These are phyloP conservation scores for Tragelaphus scriptus DNA, from an alignment of 2,113 vertebrate genomes.

Conservation along the genomic window DNA sequence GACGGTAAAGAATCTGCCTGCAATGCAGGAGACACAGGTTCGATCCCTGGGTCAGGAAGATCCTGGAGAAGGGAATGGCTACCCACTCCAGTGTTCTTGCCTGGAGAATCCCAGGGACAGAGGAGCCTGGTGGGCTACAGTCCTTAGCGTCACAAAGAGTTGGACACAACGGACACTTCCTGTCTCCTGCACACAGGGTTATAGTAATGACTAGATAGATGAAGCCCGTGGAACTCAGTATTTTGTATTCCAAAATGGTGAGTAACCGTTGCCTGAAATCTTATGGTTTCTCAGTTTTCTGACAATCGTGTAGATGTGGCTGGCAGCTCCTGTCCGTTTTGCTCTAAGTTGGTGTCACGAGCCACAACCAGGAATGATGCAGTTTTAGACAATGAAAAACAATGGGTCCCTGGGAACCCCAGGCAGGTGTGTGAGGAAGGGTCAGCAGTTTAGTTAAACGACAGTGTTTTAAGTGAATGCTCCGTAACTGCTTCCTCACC, in stretches of 20 bases:
- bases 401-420: too few species aligned
- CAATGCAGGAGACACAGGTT: background rate
- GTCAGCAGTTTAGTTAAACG: background rate
- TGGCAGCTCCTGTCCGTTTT: background rate
- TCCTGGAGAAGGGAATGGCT: background rate
- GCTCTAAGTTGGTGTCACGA: background rate
- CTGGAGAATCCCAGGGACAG: background rate
- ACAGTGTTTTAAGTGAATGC: background rate
- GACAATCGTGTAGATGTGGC: background rate
- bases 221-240: background rate
- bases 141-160: background rate
- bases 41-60: background rate
- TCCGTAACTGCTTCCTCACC: background rate
- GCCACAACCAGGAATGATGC: background rate
- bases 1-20: background rate
- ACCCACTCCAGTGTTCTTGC: background rate
- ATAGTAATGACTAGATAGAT: background rate
- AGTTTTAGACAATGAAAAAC: background rate
- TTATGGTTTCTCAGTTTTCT: slow-evolving; percentile 1
- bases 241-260: background rate
- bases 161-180: background rate
- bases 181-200: background rate
- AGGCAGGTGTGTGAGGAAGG: background rate
- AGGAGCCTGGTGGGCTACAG: background rate
- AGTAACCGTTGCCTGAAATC: background rate